Evolutionary conservation across 2,113 vertebrate genomes (phyloP).

Genomic region (Mirounga angustirostris): DNA sequence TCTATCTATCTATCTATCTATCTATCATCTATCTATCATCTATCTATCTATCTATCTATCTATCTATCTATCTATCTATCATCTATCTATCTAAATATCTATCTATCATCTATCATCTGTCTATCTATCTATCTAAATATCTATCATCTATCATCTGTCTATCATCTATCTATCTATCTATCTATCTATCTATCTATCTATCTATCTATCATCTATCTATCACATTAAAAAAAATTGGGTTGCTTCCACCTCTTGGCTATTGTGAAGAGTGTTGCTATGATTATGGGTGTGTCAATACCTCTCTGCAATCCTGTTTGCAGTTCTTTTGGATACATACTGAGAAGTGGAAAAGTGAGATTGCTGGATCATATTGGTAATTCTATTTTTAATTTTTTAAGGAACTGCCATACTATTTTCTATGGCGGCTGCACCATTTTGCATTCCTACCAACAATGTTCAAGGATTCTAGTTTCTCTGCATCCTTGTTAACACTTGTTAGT

Average conservation of each 20-base stretch:
- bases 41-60: too few relatives aligned
- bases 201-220: too few relatives aligned
- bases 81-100: too few relatives aligned
- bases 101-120: too few relatives aligned
- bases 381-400: conserved; percentile 11
- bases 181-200: too few relatives aligned
- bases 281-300: background rate
- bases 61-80: too few relatives aligned
- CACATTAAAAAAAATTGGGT: background rate
- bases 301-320: background rate
- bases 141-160: too few relatives aligned
- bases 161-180: too few relatives aligned
- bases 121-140: too few relatives aligned
- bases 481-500: background rate
- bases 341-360: background rate
- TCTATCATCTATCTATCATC: too few relatives aligned
- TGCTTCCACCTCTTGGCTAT: background rate
- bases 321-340: background rate
- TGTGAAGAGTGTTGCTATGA: background rate
- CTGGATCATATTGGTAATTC: background rate
- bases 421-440: background rate
- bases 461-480: background rate
- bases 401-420: background rate
- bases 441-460: background rate
- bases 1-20: too few relatives aligned